Evolutionary conservation across 2,797 vertebrate genomes (phyloP), one percentile per base, ranked within the genome.

Genomic region (Paguma larvata): DNA sequence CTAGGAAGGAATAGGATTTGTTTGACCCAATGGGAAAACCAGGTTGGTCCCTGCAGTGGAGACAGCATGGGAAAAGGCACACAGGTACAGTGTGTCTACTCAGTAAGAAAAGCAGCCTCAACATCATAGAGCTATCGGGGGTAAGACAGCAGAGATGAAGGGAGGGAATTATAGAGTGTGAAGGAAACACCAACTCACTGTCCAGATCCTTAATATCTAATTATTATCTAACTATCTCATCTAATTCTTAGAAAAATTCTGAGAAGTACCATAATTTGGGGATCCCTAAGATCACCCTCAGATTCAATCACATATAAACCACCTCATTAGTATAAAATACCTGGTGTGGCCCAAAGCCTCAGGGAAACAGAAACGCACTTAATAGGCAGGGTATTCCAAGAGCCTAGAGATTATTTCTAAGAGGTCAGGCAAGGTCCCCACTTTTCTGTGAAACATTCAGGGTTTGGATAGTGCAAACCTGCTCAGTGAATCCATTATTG

Each of bases 161-260:
- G 53, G 12, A 59, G 34, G 11, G 41, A 62, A 77, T 46, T 77
- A 44, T 25, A 44, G 14, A 65, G 4, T 48, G 6, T 13, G 30
- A 72, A 75, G 18, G 46, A 65, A 65, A 85, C 25, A 56, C n/a
- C 46, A 44, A 30, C 38, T 48, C n/a, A 46, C 6, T 27, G 6
- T 41, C 59, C 6, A 38, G 6, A 83, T 62, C 10, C 11, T 68
- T 80, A 32, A 27, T 2, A 70, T n/a, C n/a, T n/a, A n/a, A n/a
- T n/a, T n/a, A n/a, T n/a, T n/a, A n/a, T n/a, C n/a, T n/a, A 86
- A 30, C 59, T 63, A 38, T 46, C 34, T 41, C 30, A 63, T 78
- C 83, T 91, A 70, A 91, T 56, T 91, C 34, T 83, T 86, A 63
- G 2, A 63, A 82, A 86, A 93, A 15, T 27, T 84, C 68, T 87